Base-by-base conservation (phyloP, 2,888 invertebrate genomes). In the Acanthococcus lagerstroemiae region DNA sequence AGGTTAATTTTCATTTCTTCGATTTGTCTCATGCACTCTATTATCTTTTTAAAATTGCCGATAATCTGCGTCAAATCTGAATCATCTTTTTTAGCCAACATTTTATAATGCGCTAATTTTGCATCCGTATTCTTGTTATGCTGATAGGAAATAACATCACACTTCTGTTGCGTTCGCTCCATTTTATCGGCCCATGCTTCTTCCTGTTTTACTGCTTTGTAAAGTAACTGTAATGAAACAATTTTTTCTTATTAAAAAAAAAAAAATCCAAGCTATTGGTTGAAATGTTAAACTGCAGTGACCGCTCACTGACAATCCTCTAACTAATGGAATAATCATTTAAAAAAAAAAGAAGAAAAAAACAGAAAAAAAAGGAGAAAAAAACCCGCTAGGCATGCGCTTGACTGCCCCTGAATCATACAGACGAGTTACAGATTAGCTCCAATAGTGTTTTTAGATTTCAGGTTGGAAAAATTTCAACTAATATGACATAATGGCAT, bases 51-150 rank as follows among this genome's bases (percentile, higher is more conserved):
- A 17, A 54, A 63, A n/a, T 63, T 27, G n/a, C 25, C 7, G 25
- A 17, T n/a, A 15, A 63, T 63, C 17, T 37, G 21, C 52, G 75
- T 73, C 69, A 78, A 78, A 68, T 78, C 77, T 4, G 77, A 72
- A 70, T 81, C 80, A 70, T 83, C 82, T 66, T 80, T 76, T 68
- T 77, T 76, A 68, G 78, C 77, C 46, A 81, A 73, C 71, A 79
- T 78, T 2, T 74, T 75, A 69, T 76, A 78, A 60, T 75, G 75
- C 30, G 73, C 74, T 56, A 72, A 73, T 69, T 74, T 77, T 50
- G 70, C 72, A 55, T 71, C 73, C 1, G 74, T 77, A 67, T 71
- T 72, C 24, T 58, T 71, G 68, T 74, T 74, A 67, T 79, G 79
- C 44, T 74, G 74, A 7, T 75, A 73, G 15, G 79, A 71, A 12